Evolutionary conservation across 1,140 invertebrate species (phyloP).

Genomic region (Oedothorax gibbosus): DNA sequence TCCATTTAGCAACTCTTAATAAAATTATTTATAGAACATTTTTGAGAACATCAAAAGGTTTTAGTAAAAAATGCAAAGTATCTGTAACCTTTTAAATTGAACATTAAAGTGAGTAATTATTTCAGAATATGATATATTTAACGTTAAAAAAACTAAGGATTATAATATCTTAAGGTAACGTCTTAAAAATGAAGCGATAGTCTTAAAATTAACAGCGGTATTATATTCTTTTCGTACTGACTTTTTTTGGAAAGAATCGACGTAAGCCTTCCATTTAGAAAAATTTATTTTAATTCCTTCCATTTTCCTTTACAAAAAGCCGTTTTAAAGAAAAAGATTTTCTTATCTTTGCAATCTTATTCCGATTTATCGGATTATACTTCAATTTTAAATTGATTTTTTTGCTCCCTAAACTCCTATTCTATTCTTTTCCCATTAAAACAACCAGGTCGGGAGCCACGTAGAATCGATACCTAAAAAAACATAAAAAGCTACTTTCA

Average conservation of each 20-base stretch:
- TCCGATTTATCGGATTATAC: constrained; percentile 57
- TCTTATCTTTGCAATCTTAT: constrained; percentile 45
- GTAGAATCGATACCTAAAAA: constrained; percentile 38
- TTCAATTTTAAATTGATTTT: constrained; percentile 58
- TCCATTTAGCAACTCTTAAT: too few species aligned
- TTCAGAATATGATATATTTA: constrained; percentile 1
- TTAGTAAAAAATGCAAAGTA: too few species aligned
- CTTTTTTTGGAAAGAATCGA: constrained; percentile 1
- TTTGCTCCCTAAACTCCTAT: constrained; percentile 36
- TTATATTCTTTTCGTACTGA: too few species aligned
- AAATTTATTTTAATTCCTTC: constrained; percentile 40
- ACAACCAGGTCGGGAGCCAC: constrained; percentile 20
- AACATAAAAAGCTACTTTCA: constrained; percentile 34
- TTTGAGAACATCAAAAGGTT: too few species aligned
- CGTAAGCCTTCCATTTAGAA: too few species aligned
- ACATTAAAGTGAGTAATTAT: not conserved
- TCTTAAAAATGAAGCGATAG: too few species aligned
- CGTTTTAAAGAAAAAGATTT: constrained; percentile 39
- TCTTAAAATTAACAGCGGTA: too few species aligned
- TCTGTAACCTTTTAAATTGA: constrained; percentile 24
- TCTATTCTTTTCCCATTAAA: constrained; percentile 55
- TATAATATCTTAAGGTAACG: too few species aligned
- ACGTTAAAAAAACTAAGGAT: too few species aligned
- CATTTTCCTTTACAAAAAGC: constrained; percentile 14
- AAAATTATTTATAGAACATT: too few species aligned